These are phyloP conservation scores for Seriola rivoliana DNA, from an alignment of 2,113 vertebrate species.

Conservation along the genomic window DNA sequence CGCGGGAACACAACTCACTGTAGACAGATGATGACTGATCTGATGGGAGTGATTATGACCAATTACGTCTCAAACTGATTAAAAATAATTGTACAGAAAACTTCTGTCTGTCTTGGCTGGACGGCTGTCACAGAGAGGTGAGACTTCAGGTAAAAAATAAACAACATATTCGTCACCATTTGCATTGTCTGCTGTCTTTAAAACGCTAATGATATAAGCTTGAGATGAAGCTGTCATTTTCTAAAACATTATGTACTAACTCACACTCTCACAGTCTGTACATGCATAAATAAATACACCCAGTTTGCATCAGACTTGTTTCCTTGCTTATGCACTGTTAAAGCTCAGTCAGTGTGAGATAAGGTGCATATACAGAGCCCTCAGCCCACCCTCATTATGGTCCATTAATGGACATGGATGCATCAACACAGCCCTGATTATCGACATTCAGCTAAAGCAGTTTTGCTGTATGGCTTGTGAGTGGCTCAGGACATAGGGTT, in stretches of 20 bases:
- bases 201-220: not conserved
- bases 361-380: not conserved
- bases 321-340: not conserved
- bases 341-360: conserved; percentile 13
- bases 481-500: not conserved
- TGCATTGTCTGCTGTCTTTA: not conserved
- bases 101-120: conserved; percentile 7
- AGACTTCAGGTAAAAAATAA: conserved; percentile 2
- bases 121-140: not conserved
- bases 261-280: too few relatives aligned
- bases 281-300: not conserved
- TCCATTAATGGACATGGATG: conserved; percentile 10
- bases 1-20: conserved; percentile 39
- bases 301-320: not conserved
- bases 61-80: conserved; percentile 53
- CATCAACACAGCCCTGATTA: conserved; percentile 3
- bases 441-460: not conserved
- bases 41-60: conserved; percentile 45
- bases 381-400: not conserved
- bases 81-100: conserved; percentile 37
- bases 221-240: not conserved
- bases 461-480: not conserved
- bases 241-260: not conserved
- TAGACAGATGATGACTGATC: conserved; percentile 52
- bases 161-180: not conserved